Evolutionary conservation across 2,888 invertebrate species (phyloP).

Genomic region (Drosophila eohydei): DNA sequence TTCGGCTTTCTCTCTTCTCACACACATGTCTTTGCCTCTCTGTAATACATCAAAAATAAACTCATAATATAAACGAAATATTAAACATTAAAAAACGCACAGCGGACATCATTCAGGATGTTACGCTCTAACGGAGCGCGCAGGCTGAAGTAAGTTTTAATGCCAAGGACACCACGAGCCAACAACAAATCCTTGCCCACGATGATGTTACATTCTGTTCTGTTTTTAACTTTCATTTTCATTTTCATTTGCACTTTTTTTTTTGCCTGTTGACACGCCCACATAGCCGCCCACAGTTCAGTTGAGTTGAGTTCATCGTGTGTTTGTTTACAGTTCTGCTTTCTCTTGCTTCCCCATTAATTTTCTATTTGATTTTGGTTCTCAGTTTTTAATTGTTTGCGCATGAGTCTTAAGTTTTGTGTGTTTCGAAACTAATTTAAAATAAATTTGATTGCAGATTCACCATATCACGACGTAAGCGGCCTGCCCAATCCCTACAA

Average conservation of each 20-base stretch:
- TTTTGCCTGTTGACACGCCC: conserved; percentile 26
- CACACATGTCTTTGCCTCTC: conserved; percentile 56
- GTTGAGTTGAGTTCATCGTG: conserved; percentile 34
- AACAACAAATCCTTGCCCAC: conserved; percentile 31
- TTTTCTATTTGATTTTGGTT: conserved; percentile 23
- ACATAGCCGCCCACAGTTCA: conserved; percentile 26
- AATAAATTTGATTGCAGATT: conserved; percentile 86
- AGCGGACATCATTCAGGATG: conserved; percentile 85
- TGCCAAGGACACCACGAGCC: conserved; percentile 33
- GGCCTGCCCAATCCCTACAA: conserved; percentile 95
- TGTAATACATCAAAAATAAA: conserved; percentile 2
- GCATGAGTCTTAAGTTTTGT: conserved; percentile 65
- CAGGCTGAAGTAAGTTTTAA: conserved; percentile 83
- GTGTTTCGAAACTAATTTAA: conserved; percentile 60
- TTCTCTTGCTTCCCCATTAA: neutral
- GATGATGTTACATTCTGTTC: conserved; percentile 42
- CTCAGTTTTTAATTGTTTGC: conserved; percentile 73
- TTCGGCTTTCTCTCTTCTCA: conserved; percentile 56
- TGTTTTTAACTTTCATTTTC: neutral
- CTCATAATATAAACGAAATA: conserved; percentile 20
- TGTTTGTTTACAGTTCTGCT: conserved; percentile 48
- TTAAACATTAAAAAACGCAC: conserved; percentile 28
- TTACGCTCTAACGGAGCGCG: conserved; percentile 85
- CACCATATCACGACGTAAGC: conserved; percentile 97
- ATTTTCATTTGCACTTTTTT: neutral